Evolutionary conservation across 2,113 vertebrate genomes (phyloP).

Genomic region (Hiodon tergisus): DNA sequence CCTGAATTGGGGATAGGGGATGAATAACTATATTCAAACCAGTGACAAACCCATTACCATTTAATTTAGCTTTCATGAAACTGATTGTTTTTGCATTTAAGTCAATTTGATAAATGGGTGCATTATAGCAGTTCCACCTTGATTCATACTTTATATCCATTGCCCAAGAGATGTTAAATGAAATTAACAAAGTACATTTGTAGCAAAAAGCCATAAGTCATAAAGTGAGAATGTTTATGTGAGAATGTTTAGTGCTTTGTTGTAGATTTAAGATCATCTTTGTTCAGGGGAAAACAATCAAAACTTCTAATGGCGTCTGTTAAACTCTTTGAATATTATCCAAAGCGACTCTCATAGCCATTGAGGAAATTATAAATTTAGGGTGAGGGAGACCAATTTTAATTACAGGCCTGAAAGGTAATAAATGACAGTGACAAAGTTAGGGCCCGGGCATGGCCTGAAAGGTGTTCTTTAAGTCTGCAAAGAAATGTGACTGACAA

Average conservation of each 20-base stretch:
- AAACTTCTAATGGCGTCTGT: background rate
- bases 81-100: slow-evolving; percentile 15
- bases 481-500: too few species aligned
- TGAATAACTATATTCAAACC: slow-evolving; percentile 19
- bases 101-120: background rate
- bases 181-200: background rate
- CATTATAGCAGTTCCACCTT: background rate
- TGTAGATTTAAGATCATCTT: background rate
- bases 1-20: slow-evolving; percentile 18
- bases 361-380: too few species aligned
- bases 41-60: slow-evolving; percentile 16
- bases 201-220: background rate
- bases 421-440: background rate
- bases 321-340: background rate
- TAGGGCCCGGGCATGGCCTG: background rate
- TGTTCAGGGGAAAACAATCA: too few species aligned
- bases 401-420: background rate
- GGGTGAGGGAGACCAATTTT: background rate
- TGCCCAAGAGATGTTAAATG: background rate
- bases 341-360: too few species aligned
- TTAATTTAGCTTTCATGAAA: slow-evolving; percentile 18
- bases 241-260: background rate
- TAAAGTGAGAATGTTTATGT: background rate
- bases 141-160: background rate
- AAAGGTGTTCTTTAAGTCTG: too few species aligned